phyloP scores from a whole-genome alignment of 1,140 invertebrate species.

The Acromyrmex charruanus region DNA sequence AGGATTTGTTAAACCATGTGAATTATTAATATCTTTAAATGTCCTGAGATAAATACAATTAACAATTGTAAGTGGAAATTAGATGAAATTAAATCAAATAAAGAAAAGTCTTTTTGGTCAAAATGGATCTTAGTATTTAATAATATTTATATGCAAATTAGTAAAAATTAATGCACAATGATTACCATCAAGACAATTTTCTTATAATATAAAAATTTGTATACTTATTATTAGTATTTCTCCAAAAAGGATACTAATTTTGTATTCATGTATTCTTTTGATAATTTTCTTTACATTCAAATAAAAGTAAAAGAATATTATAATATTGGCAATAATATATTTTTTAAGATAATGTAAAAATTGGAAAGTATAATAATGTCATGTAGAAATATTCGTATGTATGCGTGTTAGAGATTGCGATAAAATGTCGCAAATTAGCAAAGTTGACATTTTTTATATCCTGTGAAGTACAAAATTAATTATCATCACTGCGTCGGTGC shows the following conservation, averaged over 20 bases:
- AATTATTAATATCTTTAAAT: neutral
- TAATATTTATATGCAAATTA: too few species aligned
- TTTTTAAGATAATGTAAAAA: neutral
- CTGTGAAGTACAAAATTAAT: constrained; percentile 25
- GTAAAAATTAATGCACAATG: neutral
- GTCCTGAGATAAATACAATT: neutral
- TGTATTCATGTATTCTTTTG: neutral
- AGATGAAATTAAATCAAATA: too few species aligned
- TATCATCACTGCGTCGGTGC: neutral
- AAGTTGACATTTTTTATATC: neutral
- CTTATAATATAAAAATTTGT: neutral
- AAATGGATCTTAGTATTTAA: too few species aligned
- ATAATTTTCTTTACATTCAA: neutral
- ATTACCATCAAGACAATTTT: neutral
- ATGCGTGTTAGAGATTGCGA: neutral
- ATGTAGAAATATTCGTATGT: neutral
- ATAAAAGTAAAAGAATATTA: neutral
- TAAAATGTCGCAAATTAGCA: neutral
- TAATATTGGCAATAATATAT: neutral
- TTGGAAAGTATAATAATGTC: too few species aligned
- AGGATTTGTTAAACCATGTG: neutral
- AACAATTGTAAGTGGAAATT: too few species aligned
- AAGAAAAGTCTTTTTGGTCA: too few species aligned
- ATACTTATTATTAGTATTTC: too few species aligned
- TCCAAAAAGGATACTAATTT: neutral